A percentile compares a stretch with the other conserved stretches of the same genome.
These are phyloP conservation scores for Malaclemys terrapin DNA, from an alignment of 2,113 vertebrate species.

Conservation along the genomic window DNA sequence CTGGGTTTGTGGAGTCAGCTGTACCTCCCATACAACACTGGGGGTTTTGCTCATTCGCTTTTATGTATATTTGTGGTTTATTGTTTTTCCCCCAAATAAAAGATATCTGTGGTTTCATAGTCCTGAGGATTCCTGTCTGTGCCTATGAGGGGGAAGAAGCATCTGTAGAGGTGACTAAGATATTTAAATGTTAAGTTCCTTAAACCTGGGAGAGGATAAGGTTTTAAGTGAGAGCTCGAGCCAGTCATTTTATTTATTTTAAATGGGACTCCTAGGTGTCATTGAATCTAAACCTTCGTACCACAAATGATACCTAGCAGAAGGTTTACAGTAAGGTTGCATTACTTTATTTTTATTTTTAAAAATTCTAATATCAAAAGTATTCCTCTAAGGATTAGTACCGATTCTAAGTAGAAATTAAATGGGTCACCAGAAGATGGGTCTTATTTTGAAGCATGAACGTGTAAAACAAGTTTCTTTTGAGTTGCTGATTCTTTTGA, in stretches of 20 bases:
- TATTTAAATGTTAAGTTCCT: background rate
- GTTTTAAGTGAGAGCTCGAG: background rate
- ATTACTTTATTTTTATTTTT: background rate
- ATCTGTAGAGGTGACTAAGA: background rate
- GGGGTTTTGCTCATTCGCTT: background rate
- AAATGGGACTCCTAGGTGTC: background rate
- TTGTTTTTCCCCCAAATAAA: background rate
- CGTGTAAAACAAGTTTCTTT: background rate
- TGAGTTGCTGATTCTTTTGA: background rate
- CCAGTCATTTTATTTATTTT: background rate
- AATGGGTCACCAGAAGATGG: too few species aligned
- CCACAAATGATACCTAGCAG: background rate
- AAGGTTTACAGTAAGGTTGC: background rate
- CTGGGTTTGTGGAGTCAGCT: too few species aligned
- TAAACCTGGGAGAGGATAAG: background rate
- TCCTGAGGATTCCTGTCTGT: background rate
- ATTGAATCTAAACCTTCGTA: background rate
- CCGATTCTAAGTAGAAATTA: background rate
- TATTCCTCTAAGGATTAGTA: background rate
- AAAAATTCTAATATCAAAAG: background rate
- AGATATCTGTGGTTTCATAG: background rate
- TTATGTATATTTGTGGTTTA: background rate
- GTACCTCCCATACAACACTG: too few species aligned
- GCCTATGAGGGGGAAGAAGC: too few species aligned
- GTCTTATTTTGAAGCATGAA: background rate